Evolutionary conservation across 2,888 invertebrate species (phyloP), one percentile per base, ranked within the genome.

Genomic region (Aplocera efformata): DNA sequence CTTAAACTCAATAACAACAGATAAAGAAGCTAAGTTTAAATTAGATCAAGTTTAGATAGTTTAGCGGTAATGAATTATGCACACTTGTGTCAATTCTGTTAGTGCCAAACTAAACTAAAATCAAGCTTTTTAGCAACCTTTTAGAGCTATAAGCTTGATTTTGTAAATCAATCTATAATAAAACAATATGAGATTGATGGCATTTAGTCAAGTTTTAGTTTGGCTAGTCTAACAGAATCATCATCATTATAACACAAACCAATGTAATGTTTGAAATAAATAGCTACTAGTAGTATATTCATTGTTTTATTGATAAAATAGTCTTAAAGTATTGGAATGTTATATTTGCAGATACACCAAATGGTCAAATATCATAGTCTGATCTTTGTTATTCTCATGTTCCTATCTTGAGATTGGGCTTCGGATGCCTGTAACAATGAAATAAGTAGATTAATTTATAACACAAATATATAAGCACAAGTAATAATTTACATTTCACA

Each of bases 1-100:
- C 53, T 76, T 96, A 7, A 89, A 95, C 70, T 89, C 92, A 32
- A 83, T 89, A 33, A 91, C 92, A 58, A 74, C 61, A 7, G 55
- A 45, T 10, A 74, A 77, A 50, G 60, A 90, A 42, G 54, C 56
- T 7, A 89, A 90, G 68, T 94, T 90, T 63, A 91, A 90, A 76
- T 44, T 93, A 33, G 90, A 90, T 88, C 93, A 94, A 84, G 67
- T 86, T 9, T 17, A 17, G 13, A 17, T 17, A 45, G 10, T 39
- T 17, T 17, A 17, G 13, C 2, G 13, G 13, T n/a, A n/a, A n/a
- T n/a, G n/a, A n/a, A n/a, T n/a, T n/a, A n/a, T n/a, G n/a, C n/a
- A n/a, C n/a, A n/a, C n/a, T n/a, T n/a, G n/a, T n/a, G n/a, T n/a
- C n/a, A n/a, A n/a, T n/a, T n/a, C n/a, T n/a, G n/a, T n/a, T n/a